These are phyloP conservation scores for Hypena proboscidalis DNA, from an alignment of 2,888 invertebrate genomes.

Conservation along the genomic window DNA sequence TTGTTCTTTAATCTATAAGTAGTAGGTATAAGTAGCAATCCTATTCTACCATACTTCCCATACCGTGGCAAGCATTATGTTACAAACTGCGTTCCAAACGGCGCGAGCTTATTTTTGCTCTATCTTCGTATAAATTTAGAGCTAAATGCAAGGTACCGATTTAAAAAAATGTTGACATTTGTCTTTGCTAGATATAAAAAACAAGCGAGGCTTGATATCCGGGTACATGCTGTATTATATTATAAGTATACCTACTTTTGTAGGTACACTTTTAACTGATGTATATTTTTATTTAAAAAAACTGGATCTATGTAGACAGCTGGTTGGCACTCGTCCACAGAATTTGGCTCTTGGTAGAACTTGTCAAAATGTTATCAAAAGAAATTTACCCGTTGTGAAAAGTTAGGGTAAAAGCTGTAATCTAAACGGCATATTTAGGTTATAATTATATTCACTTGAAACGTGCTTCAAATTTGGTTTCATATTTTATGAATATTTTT, in stretches of 20 bases:
- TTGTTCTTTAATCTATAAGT: slow-evolving; percentile 34
- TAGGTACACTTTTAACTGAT: no score
- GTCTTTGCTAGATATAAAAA: no score
- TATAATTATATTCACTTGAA: slow-evolving; percentile 32
- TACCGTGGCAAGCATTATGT: slow-evolving; percentile 20
- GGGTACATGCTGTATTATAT: no score
- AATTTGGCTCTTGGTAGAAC: not conserved
- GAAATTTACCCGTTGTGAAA: slow-evolving; percentile 26
- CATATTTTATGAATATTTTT: slow-evolving; percentile 12
- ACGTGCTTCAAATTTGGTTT: slow-evolving; percentile 31
- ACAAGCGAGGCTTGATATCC: no score
- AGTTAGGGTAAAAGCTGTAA: slow-evolving; percentile 24
- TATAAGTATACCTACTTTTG: no score
- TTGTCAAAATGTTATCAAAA: slow-evolving; percentile 30
- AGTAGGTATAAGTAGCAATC: slow-evolving; percentile 41
- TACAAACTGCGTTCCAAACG: no score
- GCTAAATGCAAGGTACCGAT: no score
- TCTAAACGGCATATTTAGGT: slow-evolving; percentile 44
- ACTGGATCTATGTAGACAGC: no score
- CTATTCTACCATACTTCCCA: slow-evolving; percentile 40
- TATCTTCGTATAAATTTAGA: no score
- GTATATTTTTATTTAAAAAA: not conserved
- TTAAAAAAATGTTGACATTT: no score
- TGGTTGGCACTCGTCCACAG: not conserved
- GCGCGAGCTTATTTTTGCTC: no score